Base-by-base conservation (phyloP, 1,140 invertebrate genomes). In the Pygmarrhopalites habei region DNA sequence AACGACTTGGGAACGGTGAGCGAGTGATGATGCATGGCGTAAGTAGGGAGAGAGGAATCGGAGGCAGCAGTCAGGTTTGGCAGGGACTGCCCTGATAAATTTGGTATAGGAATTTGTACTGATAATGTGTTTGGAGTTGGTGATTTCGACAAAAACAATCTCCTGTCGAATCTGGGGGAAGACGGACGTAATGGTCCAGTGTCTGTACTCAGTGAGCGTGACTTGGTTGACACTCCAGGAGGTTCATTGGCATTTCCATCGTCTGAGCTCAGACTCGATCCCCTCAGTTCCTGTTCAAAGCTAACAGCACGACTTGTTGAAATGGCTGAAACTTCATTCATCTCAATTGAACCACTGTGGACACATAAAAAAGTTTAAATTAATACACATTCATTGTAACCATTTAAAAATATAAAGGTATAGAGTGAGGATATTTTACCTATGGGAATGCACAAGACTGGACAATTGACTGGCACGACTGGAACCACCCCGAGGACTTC, bases 121-220 rank as follows among this genome's bases (percentile, higher is more conserved):
- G 85, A 84, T 47, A 90, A 76, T 0, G 86, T 88, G 71, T 88
- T 89, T 3, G 84, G 83, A 3, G 84, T 83, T 66, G 78, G 70
- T 25, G 68, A 70, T 49, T 70, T 72, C 10, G 67, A 71, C 25
- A 72, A 46, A 21, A 71, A 68, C 17, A 69, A 64, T 30, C 72
- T 44, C 58, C 68, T 59, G 62, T 73, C 71, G n/a, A 63, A 26
- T 43, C 72, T 47, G 35, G 72, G 72, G 12, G 72, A 73, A 41
- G 70, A 59, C 1, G 67, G 66, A 23, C 64, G 62, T 4, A 56
- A 39, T 58, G 65, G 52, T 46, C 63, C 69, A 41, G 62, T 62
- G 17, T 70, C 69, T 32, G 58, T 58, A 30, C 66, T 66, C n/a
- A 68, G 43, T 2, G 67, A 65, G 17, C 70, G 62, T 39, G 63